A percentile compares a stretch with the other conserved stretches of the same genome.
phyloP scores from a whole-genome alignment of 2,797 vertebrate genomes.

The Pyrocephalus nanus region DNA sequence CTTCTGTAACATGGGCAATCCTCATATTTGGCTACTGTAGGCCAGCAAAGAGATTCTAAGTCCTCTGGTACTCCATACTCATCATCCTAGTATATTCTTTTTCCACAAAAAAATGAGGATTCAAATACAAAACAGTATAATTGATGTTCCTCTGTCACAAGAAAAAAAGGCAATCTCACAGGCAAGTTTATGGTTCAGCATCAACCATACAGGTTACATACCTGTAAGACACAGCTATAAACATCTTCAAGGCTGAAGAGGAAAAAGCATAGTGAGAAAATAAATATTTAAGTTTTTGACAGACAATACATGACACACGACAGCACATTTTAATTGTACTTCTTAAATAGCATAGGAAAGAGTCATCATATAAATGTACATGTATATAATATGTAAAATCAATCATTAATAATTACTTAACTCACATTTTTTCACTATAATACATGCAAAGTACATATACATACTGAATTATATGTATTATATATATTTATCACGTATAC shows the following conservation, averaged over 20 bases:
- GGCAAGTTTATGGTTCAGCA: neutral
- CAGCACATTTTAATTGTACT: neutral
- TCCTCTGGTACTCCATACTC: neutral
- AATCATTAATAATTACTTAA: neutral
- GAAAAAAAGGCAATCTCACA: neutral
- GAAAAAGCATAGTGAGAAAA: neutral
- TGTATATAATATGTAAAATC: neutral
- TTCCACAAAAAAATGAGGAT: neutral
- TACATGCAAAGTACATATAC: neutral
- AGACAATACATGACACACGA: neutral
- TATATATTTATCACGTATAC: neutral
- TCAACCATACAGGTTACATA: neutral
- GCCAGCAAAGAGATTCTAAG: neutral
- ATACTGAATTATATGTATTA: neutral
- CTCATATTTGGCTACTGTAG: neutral
- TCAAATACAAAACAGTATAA: neutral
- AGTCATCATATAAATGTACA: neutral
- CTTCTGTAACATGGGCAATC: neutral
- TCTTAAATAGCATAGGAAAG: neutral
- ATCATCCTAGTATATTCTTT: fast-evolving
- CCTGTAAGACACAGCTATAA: neutral
- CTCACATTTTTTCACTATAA: neutral
- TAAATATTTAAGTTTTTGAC: neutral
- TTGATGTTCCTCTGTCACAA: neutral
- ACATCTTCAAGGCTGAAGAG: neutral